These are phyloP conservation scores for Liparis tanakae DNA, from an alignment of 2,797 vertebrate species.

Conservation along the genomic window DNA sequence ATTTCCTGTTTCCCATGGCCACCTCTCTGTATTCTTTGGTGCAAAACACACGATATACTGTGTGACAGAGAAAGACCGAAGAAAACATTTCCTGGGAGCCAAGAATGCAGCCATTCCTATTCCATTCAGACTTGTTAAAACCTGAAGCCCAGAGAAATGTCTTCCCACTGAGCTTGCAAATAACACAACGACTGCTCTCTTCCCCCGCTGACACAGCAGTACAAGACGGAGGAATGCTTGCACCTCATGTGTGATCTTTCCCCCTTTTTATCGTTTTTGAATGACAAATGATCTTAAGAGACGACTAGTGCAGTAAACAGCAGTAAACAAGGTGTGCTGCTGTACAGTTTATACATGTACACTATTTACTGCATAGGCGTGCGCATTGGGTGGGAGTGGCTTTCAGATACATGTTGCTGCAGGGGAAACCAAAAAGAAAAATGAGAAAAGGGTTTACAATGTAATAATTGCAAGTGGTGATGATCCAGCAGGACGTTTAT, in stretches of 20 bases:
- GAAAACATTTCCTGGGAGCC: conserved; percentile 36
- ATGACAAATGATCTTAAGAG: not conserved
- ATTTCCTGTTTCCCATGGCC: conserved; percentile 81
- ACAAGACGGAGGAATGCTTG: conserved; percentile 55
- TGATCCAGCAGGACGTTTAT: conserved; percentile 41
- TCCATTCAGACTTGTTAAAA: conserved; percentile 76
- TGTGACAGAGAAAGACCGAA: conserved; percentile 24
- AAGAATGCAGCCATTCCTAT: conserved; percentile 62
- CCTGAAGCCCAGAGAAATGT: conserved; percentile 64
- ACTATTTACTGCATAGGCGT: not conserved
- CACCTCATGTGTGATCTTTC: conserved; percentile 19
- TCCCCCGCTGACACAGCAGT: conserved; percentile 53
- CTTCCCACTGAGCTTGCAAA: conserved; percentile 55
- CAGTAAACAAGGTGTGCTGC: not conserved
- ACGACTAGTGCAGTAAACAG: not conserved
- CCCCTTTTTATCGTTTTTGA: conserved; percentile 18
- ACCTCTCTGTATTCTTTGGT: conserved; percentile 32
- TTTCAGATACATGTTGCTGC: conserved; percentile 25
- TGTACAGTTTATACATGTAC: not conserved
- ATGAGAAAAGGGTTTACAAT: conserved; percentile 20
- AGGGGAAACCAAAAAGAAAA: conserved; percentile 19
- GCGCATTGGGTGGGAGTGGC: conserved; percentile 6
- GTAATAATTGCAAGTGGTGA: conserved; percentile 45
- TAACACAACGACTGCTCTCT: conserved; percentile 50
- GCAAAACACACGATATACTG: conserved; percentile 8